Evolutionary conservation across 2,113 vertebrate species (phyloP), one percentile per base, ranked within the genome.

Genomic region (Atherinomorus stipes): DNA sequence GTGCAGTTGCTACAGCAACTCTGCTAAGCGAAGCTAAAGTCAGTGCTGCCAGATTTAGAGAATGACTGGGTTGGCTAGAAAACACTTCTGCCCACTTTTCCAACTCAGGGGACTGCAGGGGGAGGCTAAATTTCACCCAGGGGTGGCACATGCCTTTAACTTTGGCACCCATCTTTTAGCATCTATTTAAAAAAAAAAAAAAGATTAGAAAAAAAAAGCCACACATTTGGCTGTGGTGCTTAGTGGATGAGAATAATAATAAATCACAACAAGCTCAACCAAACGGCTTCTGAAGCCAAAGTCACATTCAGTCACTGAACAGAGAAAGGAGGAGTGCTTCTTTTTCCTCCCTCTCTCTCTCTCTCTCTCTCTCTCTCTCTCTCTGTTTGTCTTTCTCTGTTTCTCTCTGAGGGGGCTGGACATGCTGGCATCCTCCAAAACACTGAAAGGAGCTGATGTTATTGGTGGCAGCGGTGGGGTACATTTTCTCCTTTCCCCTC

Each of bases 371-470:
- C 2, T 34, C 31, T 42, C 12, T 25, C 63, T 34, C 66, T 66
- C 71, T 45, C 67, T 70, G n/a, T n/a, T n/a, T n/a, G n/a, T n/a
- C n/a, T n/a, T n/a, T n/a, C n/a, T n/a, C n/a, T n/a, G n/a, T n/a
- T n/a, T n/a, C n/a, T n/a, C n/a, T n/a, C n/a, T n/a, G n/a, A 50
- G 37, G 64, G 77, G 72, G 70, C 71, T 76, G 76, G 70, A 80
- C 73, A 84, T 61, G 67, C 78, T 87, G 86, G 81, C 73, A 85
- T 83, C 84, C 74, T 63, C 76, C 47, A 34, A 71, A 73, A 79
- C 62, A 69, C 53, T 86, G 65, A 85, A 85, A 49, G 68, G 52
- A 66, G 74, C 5, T 49, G 68, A 34, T 74, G 64, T 63, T 57
- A 63, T 54, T n/a, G 65, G 60, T 18, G 66, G 70, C 21, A 62